These are phyloP conservation scores for Chrysemys picta DNA, from an alignment of 2,113 vertebrate species.

Conservation along the genomic window DNA sequence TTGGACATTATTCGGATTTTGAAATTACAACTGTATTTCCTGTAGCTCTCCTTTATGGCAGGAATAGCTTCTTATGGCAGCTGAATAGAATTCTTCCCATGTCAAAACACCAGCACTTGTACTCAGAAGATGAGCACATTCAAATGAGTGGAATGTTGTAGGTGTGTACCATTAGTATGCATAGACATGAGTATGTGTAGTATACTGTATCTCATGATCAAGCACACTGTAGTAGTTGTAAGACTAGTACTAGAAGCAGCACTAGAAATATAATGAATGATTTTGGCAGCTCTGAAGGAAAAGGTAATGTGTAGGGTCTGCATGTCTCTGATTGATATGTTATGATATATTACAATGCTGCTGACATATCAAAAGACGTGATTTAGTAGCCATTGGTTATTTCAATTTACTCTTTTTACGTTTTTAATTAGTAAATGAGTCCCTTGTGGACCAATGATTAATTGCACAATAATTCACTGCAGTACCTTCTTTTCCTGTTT, in stretches of 20 bases:
- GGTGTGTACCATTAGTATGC: accelerated
- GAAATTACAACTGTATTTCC: background rate
- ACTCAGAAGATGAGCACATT: background rate
- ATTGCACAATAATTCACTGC: conserved; percentile 85
- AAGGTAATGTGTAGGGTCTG: conserved; percentile 60
- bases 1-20: background rate
- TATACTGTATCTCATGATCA: background rate
- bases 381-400: conserved; percentile 89
- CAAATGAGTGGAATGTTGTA: background rate
- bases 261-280: conserved; percentile 19
- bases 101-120: background rate
- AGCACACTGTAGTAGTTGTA: background rate
- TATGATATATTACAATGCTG: conserved; percentile 76
- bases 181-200: background rate
- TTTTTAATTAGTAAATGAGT: conserved; percentile 98
- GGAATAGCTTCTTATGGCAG: background rate
- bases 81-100: background rate
- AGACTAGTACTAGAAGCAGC: background rate
- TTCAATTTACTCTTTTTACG: conserved; percentile 89
- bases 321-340: conserved; percentile 76
- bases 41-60: background rate
- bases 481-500: conserved; percentile 69
- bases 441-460: conserved; percentile 90
- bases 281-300: conserved; percentile 53
- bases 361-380: conserved; percentile 80